These are phyloP conservation scores for Alectura lathami DNA, from an alignment of 2,113 vertebrate species.

Conservation along the genomic window DNA sequence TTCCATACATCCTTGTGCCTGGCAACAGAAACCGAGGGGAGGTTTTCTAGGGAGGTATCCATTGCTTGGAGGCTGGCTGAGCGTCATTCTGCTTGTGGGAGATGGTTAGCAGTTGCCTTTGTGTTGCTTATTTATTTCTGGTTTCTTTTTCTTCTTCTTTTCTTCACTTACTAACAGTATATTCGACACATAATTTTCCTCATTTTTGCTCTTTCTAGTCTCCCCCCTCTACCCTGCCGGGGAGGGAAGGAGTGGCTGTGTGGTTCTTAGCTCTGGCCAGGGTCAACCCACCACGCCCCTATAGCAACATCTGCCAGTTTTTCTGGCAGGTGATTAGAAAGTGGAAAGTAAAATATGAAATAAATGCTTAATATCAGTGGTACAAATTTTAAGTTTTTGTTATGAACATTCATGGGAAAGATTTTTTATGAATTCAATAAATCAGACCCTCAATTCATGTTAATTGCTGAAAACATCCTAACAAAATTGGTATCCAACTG, in stretches of 20 bases:
- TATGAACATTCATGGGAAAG: fast-evolving
- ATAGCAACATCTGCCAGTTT: neutral
- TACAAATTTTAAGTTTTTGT: neutral
- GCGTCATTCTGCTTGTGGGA: fast-evolving
- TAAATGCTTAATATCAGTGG: neutral
- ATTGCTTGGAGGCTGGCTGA: neutral
- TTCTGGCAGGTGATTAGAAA: neutral
- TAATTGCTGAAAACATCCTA: neutral
- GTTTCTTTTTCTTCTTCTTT: neutral
- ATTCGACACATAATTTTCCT: fast-evolving
- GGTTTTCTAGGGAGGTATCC: neutral
- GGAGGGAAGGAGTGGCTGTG: fast-evolving
- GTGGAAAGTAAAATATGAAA: neutral
- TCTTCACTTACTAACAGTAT: neutral
- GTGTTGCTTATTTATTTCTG: neutral
- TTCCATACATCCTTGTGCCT: fast-evolving
- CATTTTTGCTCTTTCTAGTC: neutral
- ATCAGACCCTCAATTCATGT: neutral
- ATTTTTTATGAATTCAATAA: neutral
- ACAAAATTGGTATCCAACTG: neutral
- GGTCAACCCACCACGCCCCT: neutral
- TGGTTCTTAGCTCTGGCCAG: neutral
- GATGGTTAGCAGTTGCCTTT: neutral
- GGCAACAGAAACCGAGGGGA: neutral
- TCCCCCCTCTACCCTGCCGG: fast-evolving